These are phyloP conservation scores for Xestobium rufovillosum DNA, from an alignment of 2,888 invertebrate genomes.

Conservation along the genomic window DNA sequence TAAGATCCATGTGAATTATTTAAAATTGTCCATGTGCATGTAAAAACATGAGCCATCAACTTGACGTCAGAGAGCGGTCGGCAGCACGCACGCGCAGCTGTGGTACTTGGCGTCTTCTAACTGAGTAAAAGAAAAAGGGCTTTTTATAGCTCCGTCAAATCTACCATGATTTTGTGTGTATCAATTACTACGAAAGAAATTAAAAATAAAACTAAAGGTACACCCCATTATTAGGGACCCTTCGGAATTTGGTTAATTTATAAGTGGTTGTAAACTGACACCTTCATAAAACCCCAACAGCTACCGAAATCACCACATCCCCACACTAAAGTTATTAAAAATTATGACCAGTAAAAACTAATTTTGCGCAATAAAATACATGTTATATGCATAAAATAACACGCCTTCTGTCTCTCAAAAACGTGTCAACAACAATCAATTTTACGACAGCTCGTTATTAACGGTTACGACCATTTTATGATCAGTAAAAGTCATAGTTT, in stretches of 20 bases:
- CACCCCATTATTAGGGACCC: no score
- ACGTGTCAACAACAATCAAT: conserved; percentile 52
- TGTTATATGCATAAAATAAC: conserved; percentile 32
- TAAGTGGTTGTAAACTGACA: conserved; percentile 27
- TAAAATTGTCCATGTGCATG: no score
- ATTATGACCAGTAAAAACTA: conserved; percentile 38
- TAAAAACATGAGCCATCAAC: no score
- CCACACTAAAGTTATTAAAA: conserved; percentile 32
- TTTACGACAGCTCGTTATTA: conserved; percentile 52
- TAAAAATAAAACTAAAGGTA: no score
- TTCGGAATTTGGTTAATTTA: conserved; percentile 16
- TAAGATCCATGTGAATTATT: no score
- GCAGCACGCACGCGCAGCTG: no score
- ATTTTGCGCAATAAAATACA: conserved; percentile 37
- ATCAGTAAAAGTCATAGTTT: conserved; percentile 46
- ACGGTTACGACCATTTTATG: conserved; percentile 52
- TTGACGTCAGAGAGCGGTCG: no score
- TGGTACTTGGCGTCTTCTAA: no score
- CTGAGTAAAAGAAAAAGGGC: no score
- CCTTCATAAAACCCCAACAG: conserved; percentile 26
- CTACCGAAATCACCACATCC: conserved; percentile 29
- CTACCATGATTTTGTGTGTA: no score
- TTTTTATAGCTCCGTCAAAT: no score
- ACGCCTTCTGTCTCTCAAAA: conserved; percentile 42
- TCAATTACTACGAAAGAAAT: no score